Evolutionary conservation across 1,140 invertebrate genomes (phyloP).

Genomic region (Geopemphigus sp.): DNA sequence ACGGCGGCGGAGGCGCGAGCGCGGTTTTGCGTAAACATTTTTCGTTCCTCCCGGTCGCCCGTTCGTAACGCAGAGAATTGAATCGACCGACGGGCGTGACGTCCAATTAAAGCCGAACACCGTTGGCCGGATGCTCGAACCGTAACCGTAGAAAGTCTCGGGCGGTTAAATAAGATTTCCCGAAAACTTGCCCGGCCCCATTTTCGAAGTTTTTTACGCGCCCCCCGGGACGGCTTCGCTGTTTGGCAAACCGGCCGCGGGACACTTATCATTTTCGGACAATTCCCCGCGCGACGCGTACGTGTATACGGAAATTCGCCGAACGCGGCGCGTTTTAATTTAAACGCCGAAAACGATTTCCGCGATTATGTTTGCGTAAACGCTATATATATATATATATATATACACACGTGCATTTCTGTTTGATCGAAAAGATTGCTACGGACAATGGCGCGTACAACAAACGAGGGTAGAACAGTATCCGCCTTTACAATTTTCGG

Average conservation of each 20-base stretch:
- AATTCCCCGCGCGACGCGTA: not conserved
- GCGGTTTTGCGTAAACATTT: not conserved
- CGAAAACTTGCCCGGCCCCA: slow-evolving; percentile 14
- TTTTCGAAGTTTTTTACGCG: slow-evolving; percentile 22
- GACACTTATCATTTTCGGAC: slow-evolving; percentile 33
- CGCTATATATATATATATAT: not conserved
- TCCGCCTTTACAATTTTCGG: not conserved
- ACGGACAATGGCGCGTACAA: not conserved
- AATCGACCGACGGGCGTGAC: slow-evolving; percentile 41
- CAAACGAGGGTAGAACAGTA: slow-evolving; percentile 23
- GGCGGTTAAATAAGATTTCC: slow-evolving; percentile 44
- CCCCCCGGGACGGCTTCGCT: slow-evolving; percentile 20
- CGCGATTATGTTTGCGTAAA: slow-evolving; percentile 12
- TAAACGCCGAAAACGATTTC: not conserved
- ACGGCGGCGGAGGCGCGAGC: too few relatives aligned
- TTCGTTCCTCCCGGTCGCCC: too few relatives aligned
- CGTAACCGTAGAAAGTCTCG: slow-evolving; percentile 16
- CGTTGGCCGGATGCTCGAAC: slow-evolving; percentile 16
- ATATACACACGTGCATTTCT: too few relatives aligned
- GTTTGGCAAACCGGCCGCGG: not conserved
- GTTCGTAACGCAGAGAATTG: slow-evolving; percentile 33
- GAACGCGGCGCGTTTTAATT: not conserved
- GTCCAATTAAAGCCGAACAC: slow-evolving; percentile 36
- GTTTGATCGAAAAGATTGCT: slow-evolving; percentile 36
- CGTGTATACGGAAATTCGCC: not conserved